Conservation (phyloP, 1,140 invertebrate species). For the Neodiprion virginianus region DNA sequence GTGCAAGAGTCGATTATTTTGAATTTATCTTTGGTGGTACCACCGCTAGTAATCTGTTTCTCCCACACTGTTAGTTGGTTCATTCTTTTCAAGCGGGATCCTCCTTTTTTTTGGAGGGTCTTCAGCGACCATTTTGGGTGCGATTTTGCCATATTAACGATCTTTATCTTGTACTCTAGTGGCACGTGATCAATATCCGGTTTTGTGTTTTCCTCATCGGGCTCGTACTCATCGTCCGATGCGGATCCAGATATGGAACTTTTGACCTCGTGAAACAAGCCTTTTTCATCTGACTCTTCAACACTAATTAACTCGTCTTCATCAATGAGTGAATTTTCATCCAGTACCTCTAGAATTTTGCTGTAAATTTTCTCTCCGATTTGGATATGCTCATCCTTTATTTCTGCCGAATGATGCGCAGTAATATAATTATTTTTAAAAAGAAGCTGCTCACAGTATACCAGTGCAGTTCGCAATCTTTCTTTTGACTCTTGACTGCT, state of each 20-base stretch:
- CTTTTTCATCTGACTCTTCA: background rate
- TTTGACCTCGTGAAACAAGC: background rate
- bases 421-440: too few species aligned
- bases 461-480: too few species aligned
- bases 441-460: too few species aligned
- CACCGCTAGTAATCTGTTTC: constrained; percentile 11
- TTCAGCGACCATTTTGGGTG: constrained; percentile 22
- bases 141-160: constrained; percentile 20
- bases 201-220: constrained; percentile 9
- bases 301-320: constrained; percentile 1
- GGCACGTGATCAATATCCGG: constrained; percentile 13
- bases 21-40: constrained; percentile 18
- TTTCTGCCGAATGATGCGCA: too few species aligned
- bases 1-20: constrained; percentile 22
- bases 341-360: too few species aligned
- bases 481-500: too few species aligned
- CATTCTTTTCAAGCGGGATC: constrained; percentile 18
- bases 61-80: background rate
- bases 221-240: background rate
- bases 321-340: background rate
- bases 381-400: too few species aligned
- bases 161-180: constrained; percentile 24
- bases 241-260: constrained; percentile 4
- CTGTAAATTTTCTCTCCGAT: too few species aligned
- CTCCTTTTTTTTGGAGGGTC: constrained; percentile 11